phyloP scores from a whole-genome alignment of 2,113 vertebrate species.

The Rissa tridactyla region DNA sequence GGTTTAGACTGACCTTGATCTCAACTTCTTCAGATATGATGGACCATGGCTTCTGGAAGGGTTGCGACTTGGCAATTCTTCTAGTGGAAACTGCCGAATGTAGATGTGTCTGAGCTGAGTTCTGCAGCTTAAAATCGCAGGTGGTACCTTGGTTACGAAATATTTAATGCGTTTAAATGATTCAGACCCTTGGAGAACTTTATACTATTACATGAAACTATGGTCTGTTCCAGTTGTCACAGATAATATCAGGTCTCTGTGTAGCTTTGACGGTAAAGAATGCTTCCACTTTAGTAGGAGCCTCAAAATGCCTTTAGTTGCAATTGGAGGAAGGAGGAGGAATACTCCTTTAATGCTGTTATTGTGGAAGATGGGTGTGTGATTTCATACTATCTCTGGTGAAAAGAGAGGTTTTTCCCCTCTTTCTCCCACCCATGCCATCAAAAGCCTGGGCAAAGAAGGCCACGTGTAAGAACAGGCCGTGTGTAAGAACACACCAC shows the following conservation, averaged over 20 bases:
- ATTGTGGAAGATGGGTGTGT: background rate
- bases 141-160: background rate
- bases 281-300: background rate
- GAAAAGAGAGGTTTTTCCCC: background rate
- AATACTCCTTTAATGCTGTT: background rate
- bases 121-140: background rate
- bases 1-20: background rate
- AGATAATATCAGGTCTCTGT: accelerated
- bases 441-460: background rate
- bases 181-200: background rate
- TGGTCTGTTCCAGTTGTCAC: background rate
- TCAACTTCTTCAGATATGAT: background rate
- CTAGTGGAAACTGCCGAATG: background rate
- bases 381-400: background rate
- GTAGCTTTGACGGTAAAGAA: background rate
- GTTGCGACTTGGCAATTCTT: background rate
- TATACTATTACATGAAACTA: background rate
- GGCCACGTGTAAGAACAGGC: accelerated
- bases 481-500: accelerated
- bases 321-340: background rate
- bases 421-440: background rate
- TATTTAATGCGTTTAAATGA: background rate
- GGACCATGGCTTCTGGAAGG: background rate
- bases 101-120: background rate
- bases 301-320: background rate